Evolutionary conservation across 2,888 invertebrate genomes (phyloP), one percentile per base, ranked within the genome.

Genomic region (Sisyra terminalis): DNA sequence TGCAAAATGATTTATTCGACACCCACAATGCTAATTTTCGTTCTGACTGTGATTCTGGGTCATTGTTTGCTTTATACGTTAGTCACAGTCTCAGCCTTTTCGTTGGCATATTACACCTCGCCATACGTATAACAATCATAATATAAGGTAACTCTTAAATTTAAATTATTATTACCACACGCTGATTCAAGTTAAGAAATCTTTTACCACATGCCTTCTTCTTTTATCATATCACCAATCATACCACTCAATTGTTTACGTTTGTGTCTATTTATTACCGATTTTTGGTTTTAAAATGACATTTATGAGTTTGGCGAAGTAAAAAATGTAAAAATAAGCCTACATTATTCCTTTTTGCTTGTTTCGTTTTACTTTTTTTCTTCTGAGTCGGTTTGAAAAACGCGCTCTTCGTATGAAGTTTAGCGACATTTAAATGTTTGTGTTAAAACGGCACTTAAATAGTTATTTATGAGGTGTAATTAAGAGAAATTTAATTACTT

Each of bases 391-490:
- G 8, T 17, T 34, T 34, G 14, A 34, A 34, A 34, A 34, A 34
- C 34, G 15, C 11, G 18, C 57, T 60, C 24, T 24, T 24, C 24
- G 24, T 24, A 24, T 24, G 24, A 24, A 24, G 24, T 24, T 24
- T 24, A 24, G 60, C 60, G 62, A 62, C 61, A 59, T 60, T 61
- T 60, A 60, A 54, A 56, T 56, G 57, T 18, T 41, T 56, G 59
- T 60, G 61, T 62, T 61, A 62, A 62, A 60, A 60, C 58, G 56
- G 59, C 60, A 59, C 58, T 61, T 61, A 61, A 61, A 60, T 57
- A 56, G 59, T 61, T 61, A 63, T 63, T 63, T 63, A 63, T 59
- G 57, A 55, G 55, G 51, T 53, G 61, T 61, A 63, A 63, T 63
- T 61, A 63, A 61, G 55, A 50, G 54, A 47, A 54, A 55, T 59